Evolutionary conservation across 2,888 invertebrate species (phyloP), one percentile per base, ranked within the genome.

Genomic region (Drosophila multiciliata): DNA sequence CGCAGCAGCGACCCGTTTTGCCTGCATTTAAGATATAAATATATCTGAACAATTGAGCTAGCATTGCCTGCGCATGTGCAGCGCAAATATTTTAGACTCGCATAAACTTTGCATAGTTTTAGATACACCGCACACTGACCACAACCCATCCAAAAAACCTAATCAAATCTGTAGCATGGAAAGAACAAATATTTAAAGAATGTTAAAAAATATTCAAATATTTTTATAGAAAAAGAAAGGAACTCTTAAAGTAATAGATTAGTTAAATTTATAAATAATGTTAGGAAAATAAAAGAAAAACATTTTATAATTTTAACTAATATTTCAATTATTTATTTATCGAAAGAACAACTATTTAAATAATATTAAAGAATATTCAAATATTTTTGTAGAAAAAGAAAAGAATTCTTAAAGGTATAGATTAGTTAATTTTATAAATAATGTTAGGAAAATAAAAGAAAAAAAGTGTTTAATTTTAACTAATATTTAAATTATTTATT

Each of bases 31-130:
- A 83, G 85, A 89, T 88, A 88, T 89, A 86, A 86, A 86, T 87
- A 90, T 90, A 82, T 87, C 82, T 76, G 84, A 86, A 86, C 86
- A 87, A 89, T 87, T 87, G 90, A 84, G 87, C 74, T 76, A 76
- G 85, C 87, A 70, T 89, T 73, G 73, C 85, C 76, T 89, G 90
- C 89, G 89, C 90, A 80, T 89, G 78, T 69, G 73, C 80, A 77
- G 76, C 68, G 71, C 73, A 80, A 87, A 87, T 88, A 87, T 83
- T 83, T 87, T 78, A 77, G 79, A 82, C 82, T 85, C 91, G 91
- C 89, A 90, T 91, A 90, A 82, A 85, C 89, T 91, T 92, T 88
- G 90, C 89, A 91, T 89, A 89, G 86, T 84, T 90, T 85, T 84
- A 77, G 62, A 67, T 81, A 63, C 50, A 29, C 40, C 50, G 81